Percentiles rank a stretch among this genome's conserved stretches.
Conservation (phyloP, 1,140 invertebrate species). For the Triops longicaudatus region DNA sequence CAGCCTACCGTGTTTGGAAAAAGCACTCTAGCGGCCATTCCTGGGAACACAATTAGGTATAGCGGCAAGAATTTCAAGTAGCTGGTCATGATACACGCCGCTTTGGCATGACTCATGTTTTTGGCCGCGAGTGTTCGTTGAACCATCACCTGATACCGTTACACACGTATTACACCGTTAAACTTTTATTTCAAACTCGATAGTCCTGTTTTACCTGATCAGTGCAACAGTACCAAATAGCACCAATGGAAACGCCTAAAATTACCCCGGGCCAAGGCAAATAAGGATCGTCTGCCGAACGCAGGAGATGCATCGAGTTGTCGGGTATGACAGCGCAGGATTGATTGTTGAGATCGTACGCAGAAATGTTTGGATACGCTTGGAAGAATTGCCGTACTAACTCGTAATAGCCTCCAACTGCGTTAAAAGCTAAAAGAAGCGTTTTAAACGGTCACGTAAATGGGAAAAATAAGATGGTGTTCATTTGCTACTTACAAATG, state of each 20-base stretch:
- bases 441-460: not conserved
- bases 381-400: constrained; percentile 40
- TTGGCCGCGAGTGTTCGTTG: constrained; percentile 49
- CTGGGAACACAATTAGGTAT: constrained; percentile 49
- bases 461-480: not conserved
- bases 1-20: constrained; percentile 44
- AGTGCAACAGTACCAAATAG: constrained; percentile 51
- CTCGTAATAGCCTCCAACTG: constrained; percentile 44
- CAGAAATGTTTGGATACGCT: constrained; percentile 35
- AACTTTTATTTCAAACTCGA: not conserved
- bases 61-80: constrained; percentile 50
- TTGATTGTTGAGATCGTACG: constrained; percentile 33
- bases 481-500: constrained; percentile 38
- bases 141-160: constrained; percentile 45
- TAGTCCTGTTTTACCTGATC: constrained; percentile 42
- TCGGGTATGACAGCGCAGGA: constrained; percentile 38
- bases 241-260: constrained; percentile 44
- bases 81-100: constrained; percentile 46
- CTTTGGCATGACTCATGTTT: constrained; percentile 48
- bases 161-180: not conserved
- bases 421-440: constrained; percentile 44
- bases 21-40: constrained; percentile 50
- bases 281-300: constrained; percentile 39
- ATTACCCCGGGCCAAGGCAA: constrained; percentile 49
- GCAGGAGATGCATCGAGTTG: constrained; percentile 47